Conservation (phyloP, 2,797 vertebrate species). For the Pitangus sulphuratus region DNA sequence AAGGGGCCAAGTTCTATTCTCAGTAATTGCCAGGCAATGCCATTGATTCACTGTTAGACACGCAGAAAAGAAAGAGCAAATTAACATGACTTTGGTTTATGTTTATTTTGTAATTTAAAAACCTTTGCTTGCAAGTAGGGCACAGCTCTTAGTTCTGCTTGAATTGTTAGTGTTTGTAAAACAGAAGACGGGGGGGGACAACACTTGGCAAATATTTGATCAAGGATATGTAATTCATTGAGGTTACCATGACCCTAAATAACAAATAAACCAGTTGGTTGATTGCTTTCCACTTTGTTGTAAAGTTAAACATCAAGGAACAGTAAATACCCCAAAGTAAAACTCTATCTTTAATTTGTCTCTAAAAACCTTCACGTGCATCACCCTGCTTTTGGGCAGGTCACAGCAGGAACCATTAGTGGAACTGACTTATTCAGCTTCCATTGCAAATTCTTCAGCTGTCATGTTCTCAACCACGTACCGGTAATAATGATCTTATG, state of each 20-base stretch:
- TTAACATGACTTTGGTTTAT: background rate
- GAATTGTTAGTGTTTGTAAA: slow-evolving; percentile 39
- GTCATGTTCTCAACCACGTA: background rate
- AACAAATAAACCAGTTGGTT: slow-evolving; percentile 38
- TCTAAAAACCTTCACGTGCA: background rate
- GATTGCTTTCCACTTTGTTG: background rate
- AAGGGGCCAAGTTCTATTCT: background rate
- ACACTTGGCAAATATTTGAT: slow-evolving; percentile 66
- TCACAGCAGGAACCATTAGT: background rate
- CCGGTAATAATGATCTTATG: background rate
- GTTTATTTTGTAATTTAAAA: background rate
- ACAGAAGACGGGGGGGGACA: background rate
- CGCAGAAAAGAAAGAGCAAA: background rate
- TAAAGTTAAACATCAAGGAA: slow-evolving; percentile 25
- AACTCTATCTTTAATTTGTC: background rate
- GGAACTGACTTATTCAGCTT: background rate
- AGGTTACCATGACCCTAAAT: slow-evolving; percentile 63
- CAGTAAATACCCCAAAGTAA: background rate
- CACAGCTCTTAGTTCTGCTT: background rate
- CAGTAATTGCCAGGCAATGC: background rate
- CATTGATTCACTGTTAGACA: background rate
- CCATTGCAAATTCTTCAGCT: background rate
- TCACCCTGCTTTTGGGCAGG: background rate
- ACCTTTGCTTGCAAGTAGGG: background rate
- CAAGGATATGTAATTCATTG: background rate